Evolutionary conservation across 2,888 invertebrate species (phyloP), one percentile per base, ranked within the genome.

Genomic region (Cerastoderma edule): DNA sequence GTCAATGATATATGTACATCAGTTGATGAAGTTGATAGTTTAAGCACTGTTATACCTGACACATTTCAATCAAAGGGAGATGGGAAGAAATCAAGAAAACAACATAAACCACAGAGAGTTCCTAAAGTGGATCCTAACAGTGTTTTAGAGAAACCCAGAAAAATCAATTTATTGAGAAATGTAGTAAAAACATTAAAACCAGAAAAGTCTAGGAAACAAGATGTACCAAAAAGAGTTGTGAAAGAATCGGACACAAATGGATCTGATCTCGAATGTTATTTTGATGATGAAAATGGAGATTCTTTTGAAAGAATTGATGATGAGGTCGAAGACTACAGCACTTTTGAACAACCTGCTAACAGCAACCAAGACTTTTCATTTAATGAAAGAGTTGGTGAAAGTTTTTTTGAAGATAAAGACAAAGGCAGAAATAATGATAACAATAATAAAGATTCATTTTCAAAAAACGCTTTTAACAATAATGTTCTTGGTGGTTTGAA

Each of bases 141-240:
- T 16, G 5, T 48, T 5, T 5, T 16, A 48, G 48, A 48, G 48
- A 24, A 13, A 24, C 19, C 6, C 6, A 24, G 19, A 16, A 32
- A 32, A 19, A 32, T 16, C 30, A 39, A 27, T 24, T 4, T 24
- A 33, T 8, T 33, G 22, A 24, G n/a, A 8, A 57, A 57, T 22
- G 33, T 8, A 22, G 22, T n/a, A 19, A 30, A 2, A 30, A 65
- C 28, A 24, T 22, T 27, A 32, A 65, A 54, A 44, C 22, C 24
- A 10, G 35, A 72, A 32, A 78, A 78, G 48, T 75, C 75, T 2
- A 65, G 80, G 19, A 80, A 77, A n/a, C 76, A 80, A 33, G 28
- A 57, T 32, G 44, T 60, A 5, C 80, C 80, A 28, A 73, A 72
- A 35, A 67, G 74, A 66, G 48, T 80, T 22, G 5, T 65, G 10